These are phyloP conservation scores for Corythornis leucogaster DNA, from an alignment of 2,797 vertebrate species.

Conservation along the genomic window DNA sequence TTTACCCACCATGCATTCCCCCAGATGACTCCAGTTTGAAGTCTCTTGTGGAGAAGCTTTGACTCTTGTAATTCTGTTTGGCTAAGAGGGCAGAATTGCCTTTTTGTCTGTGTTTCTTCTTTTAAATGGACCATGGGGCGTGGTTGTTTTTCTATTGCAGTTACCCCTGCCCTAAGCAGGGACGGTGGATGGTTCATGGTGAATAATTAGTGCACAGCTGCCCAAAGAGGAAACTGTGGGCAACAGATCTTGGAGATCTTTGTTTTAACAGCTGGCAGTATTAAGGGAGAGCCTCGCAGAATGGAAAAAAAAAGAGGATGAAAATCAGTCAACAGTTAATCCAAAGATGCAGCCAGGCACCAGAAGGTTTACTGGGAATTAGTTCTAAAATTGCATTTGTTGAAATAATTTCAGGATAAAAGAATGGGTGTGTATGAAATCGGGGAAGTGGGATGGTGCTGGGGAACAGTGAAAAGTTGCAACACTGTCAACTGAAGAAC, in stretches of 20 bases:
- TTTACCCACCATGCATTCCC: background rate
- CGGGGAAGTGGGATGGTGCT: conserved; percentile 11
- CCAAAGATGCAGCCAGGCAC: conserved; percentile 31
- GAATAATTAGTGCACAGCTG: conserved; percentile 51
- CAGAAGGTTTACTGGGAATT: conserved; percentile 40
- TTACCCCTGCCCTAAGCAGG: background rate
- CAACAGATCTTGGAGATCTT: conserved; percentile 3
- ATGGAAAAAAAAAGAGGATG: background rate
- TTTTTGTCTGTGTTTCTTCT: background rate
- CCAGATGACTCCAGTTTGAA: background rate
- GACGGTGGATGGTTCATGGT: conserved; percentile 7
- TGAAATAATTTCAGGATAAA: background rate
- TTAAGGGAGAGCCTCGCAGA: conserved; percentile 11
- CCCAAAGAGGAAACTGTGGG: conserved; percentile 27
- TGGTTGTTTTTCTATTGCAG: conserved; percentile 25
- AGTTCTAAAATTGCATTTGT: conserved; percentile 37
- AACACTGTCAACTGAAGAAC: conserved; percentile 38
- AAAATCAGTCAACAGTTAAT: conserved; percentile 49
- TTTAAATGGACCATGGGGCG: background rate
- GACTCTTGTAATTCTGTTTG: background rate
- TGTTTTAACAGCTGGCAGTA: conserved; percentile 69
- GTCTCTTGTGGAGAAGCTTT: background rate
- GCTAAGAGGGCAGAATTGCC: background rate
- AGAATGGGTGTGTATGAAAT: conserved; percentile 21
- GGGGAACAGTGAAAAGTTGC: conserved; percentile 37